These are phyloP conservation scores for Allygus modestus DNA, from an alignment of 2,888 invertebrate genomes.

Conservation along the genomic window DNA sequence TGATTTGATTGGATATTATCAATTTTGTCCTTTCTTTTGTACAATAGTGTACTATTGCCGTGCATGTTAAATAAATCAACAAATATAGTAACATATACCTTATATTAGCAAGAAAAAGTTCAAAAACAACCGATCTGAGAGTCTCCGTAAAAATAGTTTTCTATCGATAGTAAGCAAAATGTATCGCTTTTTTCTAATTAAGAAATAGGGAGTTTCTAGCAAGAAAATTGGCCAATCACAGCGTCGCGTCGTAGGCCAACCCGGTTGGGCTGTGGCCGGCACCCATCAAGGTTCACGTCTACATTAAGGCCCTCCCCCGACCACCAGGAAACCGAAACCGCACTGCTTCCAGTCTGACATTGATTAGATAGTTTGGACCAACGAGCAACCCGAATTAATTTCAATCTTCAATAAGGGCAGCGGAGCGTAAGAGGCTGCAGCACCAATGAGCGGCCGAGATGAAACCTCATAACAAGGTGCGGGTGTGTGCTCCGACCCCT, in stretches of 20 bases:
- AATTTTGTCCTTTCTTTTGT: too few relatives aligned
- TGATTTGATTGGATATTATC: too few relatives aligned
- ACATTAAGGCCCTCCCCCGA: slow-evolving; percentile 34
- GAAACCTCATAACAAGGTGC: slow-evolving; percentile 37
- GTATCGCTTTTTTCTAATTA: too few relatives aligned
- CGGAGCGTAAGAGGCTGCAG: slow-evolving; percentile 22
- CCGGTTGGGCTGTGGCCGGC: background rate
- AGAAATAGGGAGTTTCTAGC: too few relatives aligned
- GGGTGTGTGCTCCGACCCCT: slow-evolving; percentile 24
- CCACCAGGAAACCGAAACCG: slow-evolving; percentile 28
- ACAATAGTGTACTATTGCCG: too few relatives aligned
- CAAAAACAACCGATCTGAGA: too few relatives aligned
- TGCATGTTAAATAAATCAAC: too few relatives aligned
- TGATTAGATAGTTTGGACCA: slow-evolving; percentile 52
- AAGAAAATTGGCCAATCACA: background rate
- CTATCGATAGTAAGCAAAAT: too few relatives aligned
- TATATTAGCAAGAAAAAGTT: too few relatives aligned
- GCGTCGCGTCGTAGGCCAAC: background rate
- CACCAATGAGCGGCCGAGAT: slow-evolving; percentile 10
- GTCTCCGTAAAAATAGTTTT: too few relatives aligned
- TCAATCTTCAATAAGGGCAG: slow-evolving; percentile 50
- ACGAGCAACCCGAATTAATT: slow-evolving; percentile 40
- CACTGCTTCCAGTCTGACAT: slow-evolving; percentile 46
- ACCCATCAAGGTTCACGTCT: slow-evolving; percentile 37
- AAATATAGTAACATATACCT: too few relatives aligned